These are phyloP conservation scores for Xestia ashworthii DNA, from an alignment of 2,888 invertebrate genomes.

Conservation along the genomic window DNA sequence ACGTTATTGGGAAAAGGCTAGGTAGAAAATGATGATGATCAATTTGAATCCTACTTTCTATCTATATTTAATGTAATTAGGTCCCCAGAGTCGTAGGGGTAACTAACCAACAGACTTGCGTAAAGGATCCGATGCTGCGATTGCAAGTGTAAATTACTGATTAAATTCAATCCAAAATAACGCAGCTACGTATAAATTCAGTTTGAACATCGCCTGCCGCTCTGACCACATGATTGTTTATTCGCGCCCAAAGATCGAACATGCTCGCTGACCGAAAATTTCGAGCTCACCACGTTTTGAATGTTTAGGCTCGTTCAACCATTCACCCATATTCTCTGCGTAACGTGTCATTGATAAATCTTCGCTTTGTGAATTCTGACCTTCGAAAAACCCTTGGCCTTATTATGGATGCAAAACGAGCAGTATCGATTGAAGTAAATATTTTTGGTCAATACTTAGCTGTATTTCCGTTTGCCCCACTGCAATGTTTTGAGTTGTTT, in stretches of 20 bases:
- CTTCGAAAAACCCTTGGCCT: conserved; percentile 8
- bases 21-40: background rate
- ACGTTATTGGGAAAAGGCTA: no score
- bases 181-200: conserved; percentile 1
- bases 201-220: background rate
- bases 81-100: background rate
- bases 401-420: background rate
- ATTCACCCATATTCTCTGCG: conserved; percentile 31
- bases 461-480: no score
- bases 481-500: no score
- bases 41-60: background rate
- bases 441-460: background rate
- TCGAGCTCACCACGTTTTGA: conserved; percentile 34
- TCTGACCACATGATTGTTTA: conserved; percentile 27
- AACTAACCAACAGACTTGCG: background rate
- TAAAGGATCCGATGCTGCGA: background rate
- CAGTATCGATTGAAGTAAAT: background rate
- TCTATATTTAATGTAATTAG: background rate
- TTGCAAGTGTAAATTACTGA: background rate
- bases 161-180: background rate
- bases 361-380: conserved; percentile 16
- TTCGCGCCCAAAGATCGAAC: conserved; percentile 47
- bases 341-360: conserved; percentile 11
- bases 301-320: conserved; percentile 39
- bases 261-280: conserved; percentile 50